phyloP scores from a whole-genome alignment of 2,113 vertebrate species.

The Grammomys dolichurus region DNA sequence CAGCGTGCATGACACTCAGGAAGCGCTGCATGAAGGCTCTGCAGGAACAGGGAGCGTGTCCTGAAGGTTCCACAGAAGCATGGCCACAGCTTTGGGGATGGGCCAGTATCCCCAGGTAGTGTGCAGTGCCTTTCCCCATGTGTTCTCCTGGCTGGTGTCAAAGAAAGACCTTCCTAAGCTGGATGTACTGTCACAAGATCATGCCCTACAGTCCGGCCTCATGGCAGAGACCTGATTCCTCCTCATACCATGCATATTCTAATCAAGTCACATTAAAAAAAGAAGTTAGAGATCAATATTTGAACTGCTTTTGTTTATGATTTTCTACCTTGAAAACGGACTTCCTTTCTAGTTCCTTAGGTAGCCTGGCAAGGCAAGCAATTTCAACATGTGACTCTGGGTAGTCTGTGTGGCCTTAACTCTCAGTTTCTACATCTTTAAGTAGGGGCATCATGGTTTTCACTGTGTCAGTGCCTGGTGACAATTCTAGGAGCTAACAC shows the following conservation, averaged over 20 bases:
- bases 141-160: accelerated
- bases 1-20: background rate
- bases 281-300: background rate
- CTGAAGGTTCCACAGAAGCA: background rate
- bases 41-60: accelerated
- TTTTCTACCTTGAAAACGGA: background rate
- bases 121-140: too few species aligned
- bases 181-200: background rate
- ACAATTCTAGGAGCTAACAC: background rate
- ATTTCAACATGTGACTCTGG: background rate
- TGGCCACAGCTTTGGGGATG: accelerated
- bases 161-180: background rate
- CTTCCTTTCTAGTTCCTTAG: background rate
- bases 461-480: background rate
- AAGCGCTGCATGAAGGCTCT: background rate
- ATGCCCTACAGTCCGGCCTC: too few species aligned
- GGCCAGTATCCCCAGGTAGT: accelerated
- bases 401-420: background rate
- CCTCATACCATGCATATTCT: accelerated
- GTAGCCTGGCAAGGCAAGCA: background rate
- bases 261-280: background rate
- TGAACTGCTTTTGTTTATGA: background rate
- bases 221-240: background rate
- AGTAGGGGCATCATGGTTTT: background rate
- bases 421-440: constrained; percentile 5